phyloP scores from a whole-genome alignment of 2,797 vertebrate species.

The Cuniculus paca region DNA sequence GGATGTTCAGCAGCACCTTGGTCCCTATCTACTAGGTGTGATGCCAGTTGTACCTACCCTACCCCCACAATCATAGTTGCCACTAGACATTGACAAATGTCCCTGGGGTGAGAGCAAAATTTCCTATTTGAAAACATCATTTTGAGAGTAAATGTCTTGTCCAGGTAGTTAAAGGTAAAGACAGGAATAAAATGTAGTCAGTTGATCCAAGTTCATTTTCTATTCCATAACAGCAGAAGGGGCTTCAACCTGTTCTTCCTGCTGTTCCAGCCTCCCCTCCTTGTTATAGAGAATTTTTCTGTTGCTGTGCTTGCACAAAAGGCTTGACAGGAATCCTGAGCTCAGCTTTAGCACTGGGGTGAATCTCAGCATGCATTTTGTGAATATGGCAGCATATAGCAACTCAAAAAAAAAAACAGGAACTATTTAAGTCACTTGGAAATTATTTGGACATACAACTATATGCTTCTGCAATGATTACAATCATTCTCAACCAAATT shows the following conservation, averaged over 20 bases:
- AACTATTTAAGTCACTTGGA: neutral
- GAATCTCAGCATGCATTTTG: neutral
- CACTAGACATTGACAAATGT: neutral
- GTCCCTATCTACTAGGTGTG: neutral
- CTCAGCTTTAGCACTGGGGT: neutral
- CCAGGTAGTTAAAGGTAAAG: neutral
- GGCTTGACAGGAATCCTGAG: neutral
- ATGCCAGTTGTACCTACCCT: neutral
- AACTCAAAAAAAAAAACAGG: neutral
- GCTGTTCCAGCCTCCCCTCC: neutral
- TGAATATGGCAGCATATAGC: neutral
- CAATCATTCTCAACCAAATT: neutral
- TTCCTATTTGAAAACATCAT: neutral
- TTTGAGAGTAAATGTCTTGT: neutral
- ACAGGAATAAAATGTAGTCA: neutral
- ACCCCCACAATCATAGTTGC: neutral
- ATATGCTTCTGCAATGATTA: neutral
- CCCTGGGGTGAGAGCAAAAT: neutral
- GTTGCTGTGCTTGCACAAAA: neutral
- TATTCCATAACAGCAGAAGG: neutral
- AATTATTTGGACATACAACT: neutral
- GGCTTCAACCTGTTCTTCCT: neutral
- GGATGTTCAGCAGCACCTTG: neutral
- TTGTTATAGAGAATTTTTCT: neutral
- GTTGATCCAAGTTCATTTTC: neutral